phyloP scores from a whole-genome alignment of 2,113 vertebrate genomes.

The Burhinus oedicnemus region DNA sequence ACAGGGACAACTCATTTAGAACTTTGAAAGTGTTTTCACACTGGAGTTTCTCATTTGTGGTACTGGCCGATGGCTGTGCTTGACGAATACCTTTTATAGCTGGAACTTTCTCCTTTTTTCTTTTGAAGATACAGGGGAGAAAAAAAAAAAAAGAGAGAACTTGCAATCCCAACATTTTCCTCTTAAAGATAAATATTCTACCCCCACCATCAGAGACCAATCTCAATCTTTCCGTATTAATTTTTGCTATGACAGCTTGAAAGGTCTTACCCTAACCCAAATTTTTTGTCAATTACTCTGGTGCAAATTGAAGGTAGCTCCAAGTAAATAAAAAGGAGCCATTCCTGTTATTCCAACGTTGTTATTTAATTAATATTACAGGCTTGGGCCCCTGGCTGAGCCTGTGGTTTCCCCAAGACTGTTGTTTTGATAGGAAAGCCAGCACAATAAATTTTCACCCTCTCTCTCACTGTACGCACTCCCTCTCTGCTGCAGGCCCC shows the following conservation, averaged over 20 bases:
- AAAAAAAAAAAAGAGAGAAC: not conserved
- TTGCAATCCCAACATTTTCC: constrained; percentile 62
- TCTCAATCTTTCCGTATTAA: constrained; percentile 23
- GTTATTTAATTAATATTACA: not conserved
- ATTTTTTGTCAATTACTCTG: not conserved
- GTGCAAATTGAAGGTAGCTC: not conserved
- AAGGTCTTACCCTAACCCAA: not conserved
- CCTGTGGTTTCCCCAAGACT: not conserved
- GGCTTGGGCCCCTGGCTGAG: not conserved
- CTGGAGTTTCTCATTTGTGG: constrained; percentile 71
- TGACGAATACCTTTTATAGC: constrained; percentile 67
- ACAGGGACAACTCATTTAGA: constrained; percentile 82
- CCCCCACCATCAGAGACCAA: not conserved
- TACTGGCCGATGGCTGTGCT: constrained; percentile 73
- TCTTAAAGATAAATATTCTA: constrained; percentile 54
- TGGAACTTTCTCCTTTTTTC: constrained; percentile 34
- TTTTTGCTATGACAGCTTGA: constrained; percentile 17
- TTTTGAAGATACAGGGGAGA: constrained; percentile 54
- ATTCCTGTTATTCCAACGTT: not conserved
- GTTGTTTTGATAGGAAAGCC: not conserved
- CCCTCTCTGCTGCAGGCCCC: not conserved
- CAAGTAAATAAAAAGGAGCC: not conserved
- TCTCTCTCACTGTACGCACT: not conserved
- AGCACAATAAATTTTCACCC: not conserved
- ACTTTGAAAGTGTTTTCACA: constrained; percentile 75